A percentile compares a stretch with the other conserved stretches of the same genome.
These are phyloP conservation scores for Pygoscelis adeliae DNA, from an alignment of 2,113 vertebrate genomes.

Conservation along the genomic window DNA sequence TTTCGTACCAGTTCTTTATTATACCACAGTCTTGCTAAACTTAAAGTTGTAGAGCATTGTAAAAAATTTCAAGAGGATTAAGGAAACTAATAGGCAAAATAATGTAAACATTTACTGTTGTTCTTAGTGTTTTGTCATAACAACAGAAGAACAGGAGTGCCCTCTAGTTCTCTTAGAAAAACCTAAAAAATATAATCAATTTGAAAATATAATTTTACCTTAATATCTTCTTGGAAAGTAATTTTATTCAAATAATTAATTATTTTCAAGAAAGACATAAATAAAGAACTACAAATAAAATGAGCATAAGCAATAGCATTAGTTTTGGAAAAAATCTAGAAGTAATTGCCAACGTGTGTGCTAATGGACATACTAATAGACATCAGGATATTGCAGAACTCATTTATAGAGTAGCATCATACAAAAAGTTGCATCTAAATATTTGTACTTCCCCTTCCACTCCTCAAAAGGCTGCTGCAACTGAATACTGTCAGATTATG, in stretches of 20 bases:
- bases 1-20: not conserved
- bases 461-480: not conserved
- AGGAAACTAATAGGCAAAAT: not conserved
- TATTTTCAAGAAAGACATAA: not conserved
- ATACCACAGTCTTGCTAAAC: not conserved
- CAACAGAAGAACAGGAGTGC: not conserved
- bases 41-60: not conserved
- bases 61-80: not conserved
- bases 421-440: not conserved
- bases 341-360: not conserved
- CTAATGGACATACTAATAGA: not conserved
- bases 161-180: constrained; percentile 1
- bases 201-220: not conserved
- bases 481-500: not conserved
- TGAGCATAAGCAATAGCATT: not conserved
- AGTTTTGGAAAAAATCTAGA: not conserved
- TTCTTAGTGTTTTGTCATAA: not conserved
- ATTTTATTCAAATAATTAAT: not conserved
- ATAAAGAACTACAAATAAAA: not conserved
- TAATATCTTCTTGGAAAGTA: not conserved
- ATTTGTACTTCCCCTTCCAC: not conserved
- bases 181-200: not conserved
- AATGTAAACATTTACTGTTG: too few relatives aligned
- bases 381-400: not conserved
- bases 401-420: not conserved